Percentiles rank a stretch among this genome's conserved stretches.
Conservation (phyloP, 2,888 invertebrate species). For the Pomacea canaliculata region DNA sequence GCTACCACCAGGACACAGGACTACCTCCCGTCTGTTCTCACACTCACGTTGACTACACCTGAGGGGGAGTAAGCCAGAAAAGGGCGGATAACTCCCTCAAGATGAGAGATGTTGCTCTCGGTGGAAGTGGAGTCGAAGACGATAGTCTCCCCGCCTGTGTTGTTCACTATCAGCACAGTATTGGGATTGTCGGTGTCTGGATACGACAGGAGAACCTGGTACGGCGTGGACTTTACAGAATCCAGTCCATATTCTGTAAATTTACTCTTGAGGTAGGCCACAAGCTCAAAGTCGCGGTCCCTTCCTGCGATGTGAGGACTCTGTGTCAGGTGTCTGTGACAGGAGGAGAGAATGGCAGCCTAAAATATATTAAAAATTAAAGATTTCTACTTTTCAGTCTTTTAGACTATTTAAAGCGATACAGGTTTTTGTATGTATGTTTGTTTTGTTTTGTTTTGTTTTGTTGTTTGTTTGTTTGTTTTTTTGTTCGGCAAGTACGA, state of each 20-base stretch:
- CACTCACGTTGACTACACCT: not conserved
- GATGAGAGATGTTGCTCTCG: conserved; percentile 8
- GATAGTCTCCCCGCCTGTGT: not conserved
- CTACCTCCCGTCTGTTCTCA: too few relatives aligned
- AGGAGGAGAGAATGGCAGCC: too few relatives aligned
- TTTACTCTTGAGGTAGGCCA: conserved; percentile 46
- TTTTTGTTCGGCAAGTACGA: too few relatives aligned
- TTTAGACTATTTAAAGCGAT: too few relatives aligned
- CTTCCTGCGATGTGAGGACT: conserved; percentile 65
- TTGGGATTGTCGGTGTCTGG: conserved; percentile 50
- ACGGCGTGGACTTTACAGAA: conserved; percentile 54
- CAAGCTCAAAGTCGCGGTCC: conserved; percentile 49
- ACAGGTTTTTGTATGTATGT: too few relatives aligned
- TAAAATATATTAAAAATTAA: too few relatives aligned
- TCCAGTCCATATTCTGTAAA: conserved; percentile 57
- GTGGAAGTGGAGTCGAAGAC: conserved; percentile 1
- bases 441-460: too few relatives aligned
- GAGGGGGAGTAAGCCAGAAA: conserved; percentile 20
- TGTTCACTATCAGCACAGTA: conserved; percentile 42
- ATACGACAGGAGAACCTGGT: conserved; percentile 59
- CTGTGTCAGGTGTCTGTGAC: conserved; percentile 44
- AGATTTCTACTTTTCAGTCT: too few relatives aligned
- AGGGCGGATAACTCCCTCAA: conserved; percentile 16
- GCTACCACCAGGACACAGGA: too few relatives aligned
- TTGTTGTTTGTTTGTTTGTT: too few relatives aligned